Conservation (phyloP, 1,140 invertebrate genomes). For the Lucilia sericata region DNA sequence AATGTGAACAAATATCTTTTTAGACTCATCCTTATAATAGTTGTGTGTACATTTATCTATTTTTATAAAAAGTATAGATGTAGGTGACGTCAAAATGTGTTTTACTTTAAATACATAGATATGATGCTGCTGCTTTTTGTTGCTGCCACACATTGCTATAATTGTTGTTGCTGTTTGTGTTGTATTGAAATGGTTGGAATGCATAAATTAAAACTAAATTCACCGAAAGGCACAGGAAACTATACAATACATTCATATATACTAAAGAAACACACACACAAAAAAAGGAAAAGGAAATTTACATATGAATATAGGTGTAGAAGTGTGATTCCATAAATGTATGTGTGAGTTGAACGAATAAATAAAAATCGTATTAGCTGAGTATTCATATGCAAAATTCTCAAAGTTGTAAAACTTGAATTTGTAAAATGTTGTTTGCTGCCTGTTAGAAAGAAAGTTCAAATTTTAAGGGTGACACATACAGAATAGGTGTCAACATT, state of each 20-base stretch:
- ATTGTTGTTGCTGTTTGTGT: not conserved
- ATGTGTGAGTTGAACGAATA: no score
- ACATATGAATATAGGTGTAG: not conserved
- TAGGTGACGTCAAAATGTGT: not conserved
- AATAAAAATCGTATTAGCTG: not conserved
- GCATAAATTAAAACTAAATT: conserved; percentile 15
- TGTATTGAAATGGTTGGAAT: conserved; percentile 11
- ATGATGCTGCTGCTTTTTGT: not conserved
- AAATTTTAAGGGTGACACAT: not conserved
- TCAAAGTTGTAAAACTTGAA: not conserved
- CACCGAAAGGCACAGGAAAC: not conserved
- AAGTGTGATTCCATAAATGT: not conserved
- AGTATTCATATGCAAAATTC: not conserved
- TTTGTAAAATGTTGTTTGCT: not conserved
- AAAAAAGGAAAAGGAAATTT: not conserved
- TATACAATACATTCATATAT: not conserved
- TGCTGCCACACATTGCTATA: not conserved
- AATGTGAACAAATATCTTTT: no score
- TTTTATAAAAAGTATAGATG: not conserved
- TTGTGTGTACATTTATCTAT: not conserved
- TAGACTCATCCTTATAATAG: no score
- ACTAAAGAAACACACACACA: not conserved
- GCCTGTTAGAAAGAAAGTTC: not conserved
- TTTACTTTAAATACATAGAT: not conserved
- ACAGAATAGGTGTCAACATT: not conserved